A percentile compares a stretch with the other conserved stretches of the same genome.
These are phyloP conservation scores for Cygnus buccinator DNA, from an alignment of 2,113 vertebrate genomes.

Conservation along the genomic window DNA sequence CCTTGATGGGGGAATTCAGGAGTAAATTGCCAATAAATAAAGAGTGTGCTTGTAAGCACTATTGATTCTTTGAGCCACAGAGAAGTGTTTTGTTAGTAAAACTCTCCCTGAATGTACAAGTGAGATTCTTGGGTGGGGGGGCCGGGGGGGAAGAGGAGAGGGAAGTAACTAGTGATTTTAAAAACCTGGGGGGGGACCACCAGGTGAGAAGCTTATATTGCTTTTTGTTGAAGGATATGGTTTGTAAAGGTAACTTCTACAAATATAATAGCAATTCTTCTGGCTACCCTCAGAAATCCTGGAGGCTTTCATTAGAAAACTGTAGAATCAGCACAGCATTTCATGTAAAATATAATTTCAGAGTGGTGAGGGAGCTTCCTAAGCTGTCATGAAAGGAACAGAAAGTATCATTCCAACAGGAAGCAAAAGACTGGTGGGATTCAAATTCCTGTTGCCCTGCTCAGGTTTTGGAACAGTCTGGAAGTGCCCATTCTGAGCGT, in stretches of 20 bases:
- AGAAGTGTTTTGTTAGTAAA: slow-evolving; percentile 55
- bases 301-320: not conserved
- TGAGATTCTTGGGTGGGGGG: not conserved
- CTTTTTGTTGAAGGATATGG: not conserved
- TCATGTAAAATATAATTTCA: not conserved
- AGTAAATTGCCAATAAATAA: slow-evolving; percentile 70
- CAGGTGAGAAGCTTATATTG: not conserved
- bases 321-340: not conserved
- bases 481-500: not conserved
- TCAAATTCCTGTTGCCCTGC: not conserved
- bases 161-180: not conserved
- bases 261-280: not conserved
- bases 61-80: slow-evolving; percentile 56
- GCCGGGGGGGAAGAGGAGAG: not conserved
- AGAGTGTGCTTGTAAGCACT: slow-evolving; percentile 46
- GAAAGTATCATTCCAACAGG: not conserved
- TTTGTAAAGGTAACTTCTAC: not conserved
- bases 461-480: not conserved
- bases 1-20: slow-evolving; percentile 15
- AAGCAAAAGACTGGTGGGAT: not conserved
- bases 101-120: slow-evolving; percentile 45
- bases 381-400: not conserved
- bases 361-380: not conserved
- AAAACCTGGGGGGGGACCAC: not conserved
- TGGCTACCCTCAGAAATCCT: not conserved